phyloP scores from a whole-genome alignment of 2,113 vertebrate species.

The Tetrax tetrax region DNA sequence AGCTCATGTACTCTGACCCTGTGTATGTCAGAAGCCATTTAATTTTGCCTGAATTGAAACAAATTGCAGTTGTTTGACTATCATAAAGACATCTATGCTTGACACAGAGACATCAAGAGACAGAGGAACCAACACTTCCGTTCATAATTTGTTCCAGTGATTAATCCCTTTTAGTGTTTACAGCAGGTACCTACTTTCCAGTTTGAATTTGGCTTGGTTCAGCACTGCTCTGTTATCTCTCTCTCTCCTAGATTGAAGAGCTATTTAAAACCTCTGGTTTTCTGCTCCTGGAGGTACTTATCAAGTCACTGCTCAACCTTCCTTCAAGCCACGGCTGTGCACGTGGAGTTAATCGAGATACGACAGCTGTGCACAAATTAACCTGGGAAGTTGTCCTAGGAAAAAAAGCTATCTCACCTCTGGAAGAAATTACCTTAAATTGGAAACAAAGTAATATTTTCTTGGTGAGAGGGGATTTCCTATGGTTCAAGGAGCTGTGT shows the following conservation, averaged over 20 bases:
- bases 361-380: neutral
- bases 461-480: neutral
- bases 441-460: neutral
- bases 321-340: neutral
- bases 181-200: neutral
- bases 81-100: neutral
- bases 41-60: neutral
- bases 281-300: neutral
- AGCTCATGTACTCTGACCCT: neutral
- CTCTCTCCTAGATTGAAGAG: neutral
- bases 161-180: neutral
- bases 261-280: neutral
- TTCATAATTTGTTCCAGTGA: neutral
- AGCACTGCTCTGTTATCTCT: neutral
- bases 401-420: neutral
- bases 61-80: neutral
- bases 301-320: neutral
- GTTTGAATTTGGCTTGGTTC: neutral
- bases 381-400: neutral
- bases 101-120: neutral
- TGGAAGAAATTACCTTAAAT: neutral
- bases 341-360: neutral
- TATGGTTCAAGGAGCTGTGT: fast-evolving
- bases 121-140: neutral
- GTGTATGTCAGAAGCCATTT: neutral